Evolutionary conservation across 2,797 vertebrate species (phyloP).

Genomic region (Triplophysa bombifrons): DNA sequence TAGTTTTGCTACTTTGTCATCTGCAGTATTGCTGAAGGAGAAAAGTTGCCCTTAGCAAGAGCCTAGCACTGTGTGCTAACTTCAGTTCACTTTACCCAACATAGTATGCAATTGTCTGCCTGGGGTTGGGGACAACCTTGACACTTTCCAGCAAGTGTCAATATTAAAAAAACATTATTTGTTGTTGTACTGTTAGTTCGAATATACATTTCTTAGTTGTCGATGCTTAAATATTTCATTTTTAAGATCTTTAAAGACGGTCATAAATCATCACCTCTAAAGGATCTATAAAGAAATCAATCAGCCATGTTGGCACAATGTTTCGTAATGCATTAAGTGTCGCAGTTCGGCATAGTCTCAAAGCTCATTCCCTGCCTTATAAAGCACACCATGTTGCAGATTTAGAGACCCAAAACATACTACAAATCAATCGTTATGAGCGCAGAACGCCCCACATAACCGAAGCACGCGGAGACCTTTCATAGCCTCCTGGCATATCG

Average conservation of each 20-base stretch:
- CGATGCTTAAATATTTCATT: constrained; percentile 4
- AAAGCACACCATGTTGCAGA: constrained; percentile 55
- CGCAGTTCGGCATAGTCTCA: constrained; percentile 39
- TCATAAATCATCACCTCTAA: constrained; percentile 47
- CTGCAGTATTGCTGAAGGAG: constrained; percentile 23
- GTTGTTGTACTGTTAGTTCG: constrained; percentile 23
- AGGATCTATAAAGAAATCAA: constrained; percentile 45
- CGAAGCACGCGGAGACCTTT: constrained; percentile 54
- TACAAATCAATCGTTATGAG: constrained; percentile 61
- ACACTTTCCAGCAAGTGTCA: constrained; percentile 27
- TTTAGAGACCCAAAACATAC: constrained; percentile 56
- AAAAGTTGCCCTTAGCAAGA: constrained; percentile 34
- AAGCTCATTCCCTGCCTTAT: constrained; percentile 43
- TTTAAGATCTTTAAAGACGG: constrained; percentile 17
- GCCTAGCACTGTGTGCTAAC: neutral
- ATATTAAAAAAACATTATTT: constrained; percentile 39
- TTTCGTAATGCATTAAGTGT: constrained; percentile 51
- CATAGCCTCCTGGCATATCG: constrained; percentile 58
- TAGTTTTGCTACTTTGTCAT: constrained; percentile 16
- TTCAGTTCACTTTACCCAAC: neutral
- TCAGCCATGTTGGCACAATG: constrained; percentile 35
- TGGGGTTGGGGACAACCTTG: constrained; percentile 10
- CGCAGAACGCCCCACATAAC: constrained; percentile 50
- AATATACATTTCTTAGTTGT: constrained; percentile 33
- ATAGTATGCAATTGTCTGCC: neutral